Conservation (phyloP, 2,888 invertebrate genomes). For the Apotomis capreana region DNA sequence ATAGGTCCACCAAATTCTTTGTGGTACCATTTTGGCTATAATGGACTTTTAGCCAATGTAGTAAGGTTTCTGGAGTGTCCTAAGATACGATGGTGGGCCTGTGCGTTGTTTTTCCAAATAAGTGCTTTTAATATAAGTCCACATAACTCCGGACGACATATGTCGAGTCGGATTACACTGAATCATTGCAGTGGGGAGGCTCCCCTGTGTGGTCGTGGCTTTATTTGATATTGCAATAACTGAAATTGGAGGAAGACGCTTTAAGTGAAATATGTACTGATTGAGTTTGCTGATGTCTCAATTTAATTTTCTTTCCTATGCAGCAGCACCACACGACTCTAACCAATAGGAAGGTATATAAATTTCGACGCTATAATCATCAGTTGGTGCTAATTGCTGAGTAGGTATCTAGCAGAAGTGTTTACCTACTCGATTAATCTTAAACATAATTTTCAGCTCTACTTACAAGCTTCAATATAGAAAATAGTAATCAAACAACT, state of each 20-base stretch:
- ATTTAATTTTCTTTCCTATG: not conserved
- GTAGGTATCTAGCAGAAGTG: no score
- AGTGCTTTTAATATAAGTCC: conserved; percentile 53
- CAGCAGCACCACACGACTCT: not conserved
- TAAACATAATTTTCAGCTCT: no score
- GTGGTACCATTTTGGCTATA: not conserved
- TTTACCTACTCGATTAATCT: no score
- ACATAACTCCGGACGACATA: conserved; percentile 73
- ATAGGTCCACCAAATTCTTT: not conserved
- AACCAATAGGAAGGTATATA: no score
- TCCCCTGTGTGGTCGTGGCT: conserved; percentile 35
- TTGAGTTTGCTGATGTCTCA: conserved; percentile 8
- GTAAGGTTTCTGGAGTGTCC: not conserved
- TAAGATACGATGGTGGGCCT: conserved; percentile 1
- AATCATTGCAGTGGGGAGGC: conserved; percentile 34
- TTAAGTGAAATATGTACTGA: conserved; percentile 26
- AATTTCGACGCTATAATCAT: no score
- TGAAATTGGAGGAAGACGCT: conserved; percentile 30
- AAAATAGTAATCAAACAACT: no score
- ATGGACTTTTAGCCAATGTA: not conserved
- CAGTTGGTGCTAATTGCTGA: no score
- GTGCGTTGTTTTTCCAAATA: conserved; percentile 37
- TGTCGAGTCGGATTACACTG: conserved; percentile 54
- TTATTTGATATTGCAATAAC: conserved; percentile 41
- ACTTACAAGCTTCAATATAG: no score